Percentiles rank a stretch among this genome's conserved stretches.
Evolutionary conservation across 1,140 invertebrate species (phyloP).

Genomic region (Zelostemma sp.): DNA sequence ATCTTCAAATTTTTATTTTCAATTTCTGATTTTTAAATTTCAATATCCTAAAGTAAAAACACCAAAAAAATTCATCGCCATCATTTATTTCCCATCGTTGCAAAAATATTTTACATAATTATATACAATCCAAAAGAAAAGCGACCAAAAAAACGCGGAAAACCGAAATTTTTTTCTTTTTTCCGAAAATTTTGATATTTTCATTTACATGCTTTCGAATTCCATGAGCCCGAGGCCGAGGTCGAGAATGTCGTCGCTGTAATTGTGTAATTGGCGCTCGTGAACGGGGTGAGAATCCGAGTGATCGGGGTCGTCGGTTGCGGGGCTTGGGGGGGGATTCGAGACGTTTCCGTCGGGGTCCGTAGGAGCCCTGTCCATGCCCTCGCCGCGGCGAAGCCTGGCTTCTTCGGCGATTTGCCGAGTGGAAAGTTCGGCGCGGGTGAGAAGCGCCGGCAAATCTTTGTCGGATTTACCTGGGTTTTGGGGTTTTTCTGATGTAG

Average conservation of each 20-base stretch:
- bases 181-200: not conserved
- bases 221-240: no score
- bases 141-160: no score
- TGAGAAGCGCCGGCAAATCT: constrained; percentile 73
- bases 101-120: no score
- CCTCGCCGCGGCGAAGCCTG: constrained; percentile 65
- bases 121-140: no score
- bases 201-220: not conserved
- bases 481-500: no score
- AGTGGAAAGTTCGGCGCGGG: constrained; percentile 71
- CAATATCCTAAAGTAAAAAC: no score
- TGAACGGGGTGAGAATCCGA: constrained; percentile 73
- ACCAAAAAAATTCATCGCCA: no score
- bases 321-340: constrained; percentile 84
- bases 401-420: constrained; percentile 69
- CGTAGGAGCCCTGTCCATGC: constrained; percentile 67
- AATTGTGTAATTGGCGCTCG: constrained; percentile 69
- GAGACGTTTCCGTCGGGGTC: constrained; percentile 72
- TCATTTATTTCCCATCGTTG: no score
- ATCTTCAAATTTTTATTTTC: no score
- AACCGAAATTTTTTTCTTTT: no score
- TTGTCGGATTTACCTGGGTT: constrained; percentile 56
- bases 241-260: constrained; percentile 77
- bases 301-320: constrained; percentile 79
- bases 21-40: no score